Conservation (phyloP, 2,797 vertebrate genomes). For the Vespertilio murinus region DNA sequence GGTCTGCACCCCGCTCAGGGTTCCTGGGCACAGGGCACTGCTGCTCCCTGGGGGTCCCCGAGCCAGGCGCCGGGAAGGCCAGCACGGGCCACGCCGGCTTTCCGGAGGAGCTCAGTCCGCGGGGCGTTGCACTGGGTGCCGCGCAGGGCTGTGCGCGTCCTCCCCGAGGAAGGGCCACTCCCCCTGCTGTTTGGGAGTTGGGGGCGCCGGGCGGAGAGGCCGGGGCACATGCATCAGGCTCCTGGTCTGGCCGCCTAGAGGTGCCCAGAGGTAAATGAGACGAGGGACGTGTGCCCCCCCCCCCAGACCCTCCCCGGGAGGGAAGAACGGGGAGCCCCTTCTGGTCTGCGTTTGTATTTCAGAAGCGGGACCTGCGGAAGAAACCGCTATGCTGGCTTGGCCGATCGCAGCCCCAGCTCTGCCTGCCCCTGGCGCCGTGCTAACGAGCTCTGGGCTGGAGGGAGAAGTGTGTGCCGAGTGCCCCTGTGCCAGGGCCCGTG, state of each 20-base stretch:
- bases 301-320: too few species aligned
- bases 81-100: constrained; percentile 19
- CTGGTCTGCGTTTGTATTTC: background rate
- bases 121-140: too few species aligned
- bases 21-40: background rate
- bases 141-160: background rate
- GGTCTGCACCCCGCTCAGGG: background rate
- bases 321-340: rapidly evolving
- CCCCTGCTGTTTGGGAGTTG: background rate
- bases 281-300: too few species aligned
- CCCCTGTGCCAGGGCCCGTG: background rate
- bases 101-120: background rate
- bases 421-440: background rate
- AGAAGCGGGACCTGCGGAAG: background rate
- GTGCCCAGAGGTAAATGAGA: background rate
- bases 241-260: background rate
- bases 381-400: background rate
- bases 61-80: constrained; percentile 19
- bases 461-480: background rate
- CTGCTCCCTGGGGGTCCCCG: background rate
- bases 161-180: background rate
- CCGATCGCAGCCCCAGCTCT: background rate
- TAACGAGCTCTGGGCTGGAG: background rate
- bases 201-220: background rate
- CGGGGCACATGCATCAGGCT: background rate